Evolutionary conservation across 1,140 invertebrate species (phyloP).

Genomic region (Pomacea maculata): DNA sequence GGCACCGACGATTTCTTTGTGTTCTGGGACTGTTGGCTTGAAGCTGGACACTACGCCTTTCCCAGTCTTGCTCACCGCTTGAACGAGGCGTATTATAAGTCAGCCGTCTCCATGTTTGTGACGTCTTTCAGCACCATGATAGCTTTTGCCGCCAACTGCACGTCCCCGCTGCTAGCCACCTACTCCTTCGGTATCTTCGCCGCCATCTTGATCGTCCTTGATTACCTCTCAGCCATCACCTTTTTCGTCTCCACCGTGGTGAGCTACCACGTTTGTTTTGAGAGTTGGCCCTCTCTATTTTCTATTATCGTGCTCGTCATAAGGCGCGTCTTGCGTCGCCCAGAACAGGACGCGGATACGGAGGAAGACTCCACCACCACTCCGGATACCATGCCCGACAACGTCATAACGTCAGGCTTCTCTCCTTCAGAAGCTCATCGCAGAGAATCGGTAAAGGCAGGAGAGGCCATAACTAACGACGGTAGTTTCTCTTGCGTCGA

Average conservation of each 20-base stretch:
- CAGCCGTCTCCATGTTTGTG: slow-evolving; percentile 42
- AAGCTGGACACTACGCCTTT: slow-evolving; percentile 29
- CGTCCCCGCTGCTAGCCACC: slow-evolving; percentile 47
- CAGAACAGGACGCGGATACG: background rate
- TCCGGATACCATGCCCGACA: background rate
- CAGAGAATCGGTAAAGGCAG: too few relatives aligned
- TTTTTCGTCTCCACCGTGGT: slow-evolving; percentile 57
- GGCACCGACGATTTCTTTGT: slow-evolving; percentile 52
- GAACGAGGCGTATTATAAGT: slow-evolving; percentile 43
- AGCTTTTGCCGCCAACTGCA: slow-evolving; percentile 48
- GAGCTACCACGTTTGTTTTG: slow-evolving; percentile 37
- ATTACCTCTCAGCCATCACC: slow-evolving; percentile 51
- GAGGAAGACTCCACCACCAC: background rate
- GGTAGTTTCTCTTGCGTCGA: too few relatives aligned
- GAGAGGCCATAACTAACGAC: too few relatives aligned
- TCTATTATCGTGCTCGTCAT: slow-evolving; percentile 19
- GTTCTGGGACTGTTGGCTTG: slow-evolving; percentile 48
- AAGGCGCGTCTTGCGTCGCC: background rate
- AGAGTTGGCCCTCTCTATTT: slow-evolving; percentile 29
- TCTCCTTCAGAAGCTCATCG: too few relatives aligned
- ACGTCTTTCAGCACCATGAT: slow-evolving; percentile 52
- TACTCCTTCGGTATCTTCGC: slow-evolving; percentile 52
- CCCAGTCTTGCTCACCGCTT: slow-evolving; percentile 47
- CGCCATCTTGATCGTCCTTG: slow-evolving; percentile 47
- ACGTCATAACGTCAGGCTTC: too few relatives aligned